Evolutionary conservation across 2,888 invertebrate species (phyloP), one percentile per base, ranked within the genome.

Genomic region (Autographa pulchrina): DNA sequence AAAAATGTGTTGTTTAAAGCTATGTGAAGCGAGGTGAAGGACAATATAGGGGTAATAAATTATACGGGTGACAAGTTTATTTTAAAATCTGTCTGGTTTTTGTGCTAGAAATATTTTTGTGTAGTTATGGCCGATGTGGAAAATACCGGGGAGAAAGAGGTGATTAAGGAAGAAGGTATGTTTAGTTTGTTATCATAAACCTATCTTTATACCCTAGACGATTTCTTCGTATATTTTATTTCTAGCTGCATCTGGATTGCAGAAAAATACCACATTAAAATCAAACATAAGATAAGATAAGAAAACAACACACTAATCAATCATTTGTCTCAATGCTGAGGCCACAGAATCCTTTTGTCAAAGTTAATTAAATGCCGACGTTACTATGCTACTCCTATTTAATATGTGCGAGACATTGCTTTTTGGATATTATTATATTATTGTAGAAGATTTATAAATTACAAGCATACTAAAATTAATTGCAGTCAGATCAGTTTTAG

Each of bases 51-150:
- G 79, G 77, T 79, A 83, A 86, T 88, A 65, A 65, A 81, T 84
- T 74, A 56, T 56, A 76, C 75, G 77, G 61, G 78, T 80, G 83
- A 85, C 77, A 83, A 81, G 79, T 85, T 83, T 76, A 76, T 79
- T 77, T 81, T 70, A 70, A 69, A 80, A 62, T 81, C 82, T 65
- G 20, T 77, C 60, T 80, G 74, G 75, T 74, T 81, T 80, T 78
- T 77, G 77, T 78, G 72, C n/a, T 48, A 32, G 64, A 65, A 65
- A 70, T 72, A 70, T 68, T 68, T 73, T 77, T 70, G 78, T 76
- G 71, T 70, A 78, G 63, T 68, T 65, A 92, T 92, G 92, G 87
- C 84, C 62, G 89, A 91, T 70, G 84, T 87, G 70, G 83, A 86
- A 82, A 80, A 81, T 72, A 72, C 70, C 54, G 75, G 71, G 48